phyloP scores from a whole-genome alignment of 2,888 invertebrate species.

The Busseola fusca region DNA sequence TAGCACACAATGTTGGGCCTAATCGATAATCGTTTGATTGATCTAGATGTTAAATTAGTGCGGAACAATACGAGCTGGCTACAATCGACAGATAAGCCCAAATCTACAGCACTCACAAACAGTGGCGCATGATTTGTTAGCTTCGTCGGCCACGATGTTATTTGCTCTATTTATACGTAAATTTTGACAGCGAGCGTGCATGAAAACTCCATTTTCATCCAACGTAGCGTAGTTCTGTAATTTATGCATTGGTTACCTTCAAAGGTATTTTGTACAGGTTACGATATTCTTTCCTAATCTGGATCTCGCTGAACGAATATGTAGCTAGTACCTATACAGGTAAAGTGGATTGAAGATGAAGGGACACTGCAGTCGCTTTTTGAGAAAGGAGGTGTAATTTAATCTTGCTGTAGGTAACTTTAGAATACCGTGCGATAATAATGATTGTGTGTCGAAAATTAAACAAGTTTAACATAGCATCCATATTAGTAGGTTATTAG shows the following conservation, averaged over 20 bases:
- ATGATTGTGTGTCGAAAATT: conserved; percentile 15
- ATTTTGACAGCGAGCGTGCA: conserved; percentile 62
- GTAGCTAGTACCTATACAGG: not conserved
- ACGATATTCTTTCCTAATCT: conserved; percentile 15
- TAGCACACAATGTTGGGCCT: conserved; percentile 7
- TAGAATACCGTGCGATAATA: not conserved
- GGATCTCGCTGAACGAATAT: conserved; percentile 14
- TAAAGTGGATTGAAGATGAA: not conserved
- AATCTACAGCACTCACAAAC: conserved; percentile 61
- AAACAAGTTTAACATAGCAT: conserved; percentile 18
- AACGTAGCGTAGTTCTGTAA: conserved; percentile 43
- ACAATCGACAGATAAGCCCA: conserved; percentile 58
- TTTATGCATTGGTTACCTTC: conserved; percentile 64
- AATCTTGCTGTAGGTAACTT: not conserved
- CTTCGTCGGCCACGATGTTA: conserved; percentile 45
- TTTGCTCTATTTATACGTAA: conserved; percentile 63
- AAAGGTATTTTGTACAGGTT: conserved; percentile 46
- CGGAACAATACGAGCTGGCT: conserved; percentile 47
- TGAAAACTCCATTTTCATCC: conserved; percentile 62
- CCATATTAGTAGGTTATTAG: conserved; percentile 5
- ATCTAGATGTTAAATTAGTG: conserved; percentile 53
- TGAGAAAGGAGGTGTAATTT: not conserved
- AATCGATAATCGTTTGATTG: conserved; percentile 41
- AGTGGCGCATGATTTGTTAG: conserved; percentile 63
- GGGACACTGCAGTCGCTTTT: not conserved